A percentile compares a stretch with the other conserved stretches of the same genome.
Evolutionary conservation across 2,888 invertebrate species (phyloP).

Genomic region (Mythimna albipuncta): DNA sequence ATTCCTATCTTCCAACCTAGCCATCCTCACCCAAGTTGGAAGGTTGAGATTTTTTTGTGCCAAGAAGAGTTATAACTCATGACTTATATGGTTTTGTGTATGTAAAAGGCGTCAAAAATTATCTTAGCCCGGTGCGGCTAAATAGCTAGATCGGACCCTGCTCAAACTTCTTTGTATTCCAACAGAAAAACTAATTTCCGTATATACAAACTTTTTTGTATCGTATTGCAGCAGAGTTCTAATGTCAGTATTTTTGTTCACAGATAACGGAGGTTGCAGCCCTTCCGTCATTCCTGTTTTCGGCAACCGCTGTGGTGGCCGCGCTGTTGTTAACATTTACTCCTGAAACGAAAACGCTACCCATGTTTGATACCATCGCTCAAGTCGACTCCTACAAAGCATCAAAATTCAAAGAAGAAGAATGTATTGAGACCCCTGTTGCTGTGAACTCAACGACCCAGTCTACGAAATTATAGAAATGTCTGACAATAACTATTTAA

Average conservation of each 20-base stretch:
- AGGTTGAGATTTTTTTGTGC: no score
- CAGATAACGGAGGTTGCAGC: slow-evolving; percentile 74
- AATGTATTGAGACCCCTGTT: slow-evolving; percentile 24
- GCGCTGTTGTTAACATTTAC: slow-evolving; percentile 76
- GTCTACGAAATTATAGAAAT: slow-evolving; percentile 53
- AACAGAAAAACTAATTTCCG: no score
- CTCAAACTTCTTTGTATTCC: no score
- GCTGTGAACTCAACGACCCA: slow-evolving; percentile 19
- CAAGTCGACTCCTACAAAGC: slow-evolving; percentile 77
- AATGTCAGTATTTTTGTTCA: slow-evolving; percentile 56
- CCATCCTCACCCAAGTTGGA: no score
- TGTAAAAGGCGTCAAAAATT: no score
- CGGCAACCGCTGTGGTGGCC: slow-evolving; percentile 74
- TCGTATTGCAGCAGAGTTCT: no score
- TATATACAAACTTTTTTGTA: no score
- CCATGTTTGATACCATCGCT: slow-evolving; percentile 82
- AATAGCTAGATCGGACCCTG: no score
- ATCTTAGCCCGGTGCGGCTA: no score
- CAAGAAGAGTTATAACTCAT: no score
- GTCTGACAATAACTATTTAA: not conserved
- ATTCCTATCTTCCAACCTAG: no score
- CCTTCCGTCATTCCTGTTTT: slow-evolving; percentile 80
- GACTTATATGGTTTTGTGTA: no score
- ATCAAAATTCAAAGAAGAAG: slow-evolving; percentile 58
- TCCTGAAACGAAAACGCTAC: slow-evolving; percentile 81